Evolutionary conservation across 2,888 invertebrate species (phyloP).

Genomic region (Spilosoma lubricipeda): DNA sequence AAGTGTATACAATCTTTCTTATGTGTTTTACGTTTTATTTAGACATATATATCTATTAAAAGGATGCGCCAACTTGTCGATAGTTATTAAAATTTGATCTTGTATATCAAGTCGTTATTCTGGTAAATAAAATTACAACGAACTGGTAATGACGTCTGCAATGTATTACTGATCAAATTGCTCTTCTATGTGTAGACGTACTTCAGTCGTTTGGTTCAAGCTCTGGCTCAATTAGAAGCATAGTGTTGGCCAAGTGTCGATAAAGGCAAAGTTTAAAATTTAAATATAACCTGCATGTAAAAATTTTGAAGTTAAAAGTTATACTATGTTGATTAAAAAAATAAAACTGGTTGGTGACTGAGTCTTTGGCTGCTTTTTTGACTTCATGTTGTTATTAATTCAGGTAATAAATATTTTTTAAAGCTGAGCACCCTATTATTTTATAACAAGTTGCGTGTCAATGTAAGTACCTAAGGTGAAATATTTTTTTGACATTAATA

Average conservation of each 20-base stretch:
- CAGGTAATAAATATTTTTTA: not conserved
- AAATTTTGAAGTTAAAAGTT: not conserved
- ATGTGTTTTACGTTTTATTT: no score
- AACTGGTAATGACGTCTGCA: slow-evolving; percentile 44
- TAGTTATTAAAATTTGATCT: not conserved
- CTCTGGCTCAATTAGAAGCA: slow-evolving; percentile 50
- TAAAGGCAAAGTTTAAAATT: slow-evolving; percentile 15
- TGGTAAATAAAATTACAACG: slow-evolving; percentile 31
- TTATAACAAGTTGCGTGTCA: not conserved
- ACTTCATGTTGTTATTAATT: no score
- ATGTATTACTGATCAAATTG: slow-evolving; percentile 59
- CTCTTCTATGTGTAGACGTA: slow-evolving; percentile 55
- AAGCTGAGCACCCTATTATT: not conserved
- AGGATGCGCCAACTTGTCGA: not conserved
- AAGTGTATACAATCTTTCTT: no score
- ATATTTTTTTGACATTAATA: no score
- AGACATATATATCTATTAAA: not conserved
- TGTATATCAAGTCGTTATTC: slow-evolving; percentile 1
- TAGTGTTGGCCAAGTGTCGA: slow-evolving; percentile 59
- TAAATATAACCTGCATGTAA: not conserved
- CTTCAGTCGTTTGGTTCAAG: slow-evolving; percentile 57
- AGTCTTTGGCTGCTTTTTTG: not conserved
- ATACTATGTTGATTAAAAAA: not conserved
- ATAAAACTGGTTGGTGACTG: not conserved
- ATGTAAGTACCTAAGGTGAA: no score